Evolutionary conservation across 2,113 vertebrate genomes (phyloP), one percentile per base, ranked within the genome.

Genomic region (Scophthalmus maximus): DNA sequence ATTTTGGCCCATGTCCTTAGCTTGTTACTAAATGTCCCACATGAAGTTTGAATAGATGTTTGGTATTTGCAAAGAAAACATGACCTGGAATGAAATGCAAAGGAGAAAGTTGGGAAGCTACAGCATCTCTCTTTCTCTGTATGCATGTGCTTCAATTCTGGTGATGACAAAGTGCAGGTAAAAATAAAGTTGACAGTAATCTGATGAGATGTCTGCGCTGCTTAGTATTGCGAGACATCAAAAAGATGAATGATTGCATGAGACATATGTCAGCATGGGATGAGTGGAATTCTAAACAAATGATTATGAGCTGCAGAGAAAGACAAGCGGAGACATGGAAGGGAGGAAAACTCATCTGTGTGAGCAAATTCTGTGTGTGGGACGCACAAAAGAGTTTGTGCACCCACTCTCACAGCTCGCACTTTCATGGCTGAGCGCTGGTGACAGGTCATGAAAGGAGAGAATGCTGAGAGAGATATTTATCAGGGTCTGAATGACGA

Each of bases 391-490:
- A 69, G 76, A 84, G 59, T 23, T 14, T 69, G 81, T 44, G 20
- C 46, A 6, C 59, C 72, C 53, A 78, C 75, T 63, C 61, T 56
- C 72, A 57, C 76, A 86, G 73, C 69, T 78, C 63, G 40, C 66
- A 63, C 78, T 70, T 75, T 60, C 55, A 47, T 76, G 73, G 47
- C 53, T 46, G 63, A 68, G 69, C 62, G 64, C 67, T 14, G 7
- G 47, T 87, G 88, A 87, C 88, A 76, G 85, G 78, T 60, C 59
- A 63, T 86, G 85, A 90, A 89, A 89, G 65, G 68, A 87, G 84
- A 82, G 79, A 91, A 82, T 70, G 86, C 79, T 82, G 68, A 86
- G 80, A 87, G 83, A 92, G 87, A 93, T 88, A 76, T 82, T 49
- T 83, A 91, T 86, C 63, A 78, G 71, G 52, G 87, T 68, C 29